These are phyloP conservation scores for Zelostemma sp. DNA, from an alignment of 1,140 invertebrate species.

Conservation along the genomic window DNA sequence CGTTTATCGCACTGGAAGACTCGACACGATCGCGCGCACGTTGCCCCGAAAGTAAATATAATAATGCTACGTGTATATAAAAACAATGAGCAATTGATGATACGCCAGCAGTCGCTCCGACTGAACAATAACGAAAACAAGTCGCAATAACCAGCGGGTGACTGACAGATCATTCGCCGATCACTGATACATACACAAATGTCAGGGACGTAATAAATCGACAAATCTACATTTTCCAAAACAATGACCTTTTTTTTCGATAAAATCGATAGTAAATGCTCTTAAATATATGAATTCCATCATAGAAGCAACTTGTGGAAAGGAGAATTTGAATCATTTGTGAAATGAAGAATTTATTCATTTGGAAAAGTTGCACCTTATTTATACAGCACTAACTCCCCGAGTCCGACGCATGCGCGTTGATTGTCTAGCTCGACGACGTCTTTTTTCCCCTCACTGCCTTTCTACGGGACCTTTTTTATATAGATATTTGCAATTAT, in stretches of 20 bases:
- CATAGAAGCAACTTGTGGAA: not conserved
- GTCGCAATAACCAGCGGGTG: slow-evolving; percentile 21
- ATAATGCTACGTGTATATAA: slow-evolving; percentile 17
- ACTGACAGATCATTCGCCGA: slow-evolving; percentile 38
- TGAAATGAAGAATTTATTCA: not conserved
- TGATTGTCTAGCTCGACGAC: slow-evolving; percentile 6
- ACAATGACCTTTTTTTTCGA: too few relatives aligned
- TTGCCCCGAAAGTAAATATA: not conserved
- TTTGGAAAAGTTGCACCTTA: not conserved
- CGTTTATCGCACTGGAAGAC: slow-evolving; percentile 8
- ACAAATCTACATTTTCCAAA: too few relatives aligned
- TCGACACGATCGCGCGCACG: not conserved
- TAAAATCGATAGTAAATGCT: too few relatives aligned
- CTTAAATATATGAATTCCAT: too few relatives aligned
- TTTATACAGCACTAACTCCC: slow-evolving; percentile 6
- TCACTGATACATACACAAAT: slow-evolving; percentile 33
- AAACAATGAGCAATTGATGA: slow-evolving; percentile 18
- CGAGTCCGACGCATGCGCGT: slow-evolving; percentile 17
- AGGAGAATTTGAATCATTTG: not conserved
- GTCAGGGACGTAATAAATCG: slow-evolving; percentile 17
- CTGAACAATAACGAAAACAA: slow-evolving; percentile 9
- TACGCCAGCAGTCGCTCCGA: not conserved
- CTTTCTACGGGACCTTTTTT: slow-evolving; percentile 37
- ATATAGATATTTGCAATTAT: slow-evolving; percentile 26
- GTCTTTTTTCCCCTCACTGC: slow-evolving; percentile 28